phyloP scores from a whole-genome alignment of 2,797 vertebrate genomes.

The Pseudochirops corinnae region DNA sequence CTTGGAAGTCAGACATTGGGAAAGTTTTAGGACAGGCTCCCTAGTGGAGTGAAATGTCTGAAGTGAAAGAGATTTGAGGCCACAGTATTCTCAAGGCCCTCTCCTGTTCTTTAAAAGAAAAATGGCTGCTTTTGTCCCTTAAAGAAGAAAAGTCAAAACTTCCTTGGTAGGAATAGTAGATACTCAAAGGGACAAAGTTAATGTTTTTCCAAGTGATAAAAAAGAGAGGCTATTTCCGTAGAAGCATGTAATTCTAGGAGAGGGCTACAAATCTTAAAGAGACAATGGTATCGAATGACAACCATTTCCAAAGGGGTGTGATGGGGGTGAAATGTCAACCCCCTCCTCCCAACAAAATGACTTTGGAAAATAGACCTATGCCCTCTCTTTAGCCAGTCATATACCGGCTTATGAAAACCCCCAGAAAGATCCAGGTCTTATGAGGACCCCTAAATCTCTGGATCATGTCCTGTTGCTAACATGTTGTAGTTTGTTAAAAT shows the following conservation, averaged over 20 bases:
- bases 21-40: slow-evolving; percentile 40
- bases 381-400: slow-evolving; percentile 36
- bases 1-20: slow-evolving; percentile 27
- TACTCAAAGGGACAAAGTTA: slow-evolving; percentile 77
- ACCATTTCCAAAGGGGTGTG: slow-evolving; percentile 76
- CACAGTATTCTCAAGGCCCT: neutral
- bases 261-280: slow-evolving; percentile 76
- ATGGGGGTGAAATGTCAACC: slow-evolving; percentile 35
- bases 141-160: slow-evolving; percentile 73
- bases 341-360: slow-evolving; percentile 57
- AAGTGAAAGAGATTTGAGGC: neutral
- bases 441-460: slow-evolving; percentile 24
- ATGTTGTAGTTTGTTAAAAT: slow-evolving; percentile 64
- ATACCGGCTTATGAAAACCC: slow-evolving; percentile 51
- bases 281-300: slow-evolving; percentile 76
- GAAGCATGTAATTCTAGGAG: slow-evolving; percentile 74
- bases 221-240: slow-evolving; percentile 75
- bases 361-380: slow-evolving; percentile 70
- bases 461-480: slow-evolving; percentile 70
- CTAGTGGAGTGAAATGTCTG: slow-evolving; percentile 6
- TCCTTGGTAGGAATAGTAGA: slow-evolving; percentile 65
- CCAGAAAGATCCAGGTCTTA: slow-evolving; percentile 18
- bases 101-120: slow-evolving; percentile 41
- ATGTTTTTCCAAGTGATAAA: slow-evolving; percentile 83
- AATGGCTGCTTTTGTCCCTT: slow-evolving; percentile 75